Evolutionary conservation across 2,113 vertebrate species (phyloP).

Genomic region (Caranx melampygus): DNA sequence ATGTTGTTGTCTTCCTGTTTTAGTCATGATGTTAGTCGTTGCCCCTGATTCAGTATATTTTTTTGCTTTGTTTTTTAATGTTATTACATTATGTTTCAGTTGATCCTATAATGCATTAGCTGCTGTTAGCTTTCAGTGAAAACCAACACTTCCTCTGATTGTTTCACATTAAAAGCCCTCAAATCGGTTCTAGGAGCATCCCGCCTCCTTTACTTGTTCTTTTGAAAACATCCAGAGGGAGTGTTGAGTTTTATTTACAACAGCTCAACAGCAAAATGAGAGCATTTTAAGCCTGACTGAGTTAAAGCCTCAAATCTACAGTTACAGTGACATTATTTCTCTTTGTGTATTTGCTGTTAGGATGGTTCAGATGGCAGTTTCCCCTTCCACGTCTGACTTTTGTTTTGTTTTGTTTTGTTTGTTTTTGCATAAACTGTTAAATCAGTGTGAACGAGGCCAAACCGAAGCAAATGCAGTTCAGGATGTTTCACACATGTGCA

Average conservation of each 20-base stretch:
- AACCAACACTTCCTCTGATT: no score
- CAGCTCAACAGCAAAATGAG: no score
- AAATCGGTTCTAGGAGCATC: neutral
- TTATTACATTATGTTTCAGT: neutral
- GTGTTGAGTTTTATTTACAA: no score
- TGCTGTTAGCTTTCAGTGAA: no score
- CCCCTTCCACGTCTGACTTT: constrained; percentile 1
- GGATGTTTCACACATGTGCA: constrained; percentile 72
- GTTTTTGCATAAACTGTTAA: constrained; percentile 39
- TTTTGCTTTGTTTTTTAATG: neutral
- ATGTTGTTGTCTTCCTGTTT: neutral
- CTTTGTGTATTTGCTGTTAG: constrained; percentile 19
- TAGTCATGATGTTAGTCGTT: neutral
- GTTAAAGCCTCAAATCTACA: no score
- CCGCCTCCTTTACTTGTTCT: no score
- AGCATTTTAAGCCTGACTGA: no score
- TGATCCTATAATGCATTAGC: neutral
- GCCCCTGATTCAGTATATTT: neutral
- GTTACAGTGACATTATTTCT: neutral
- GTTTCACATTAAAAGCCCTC: no score
- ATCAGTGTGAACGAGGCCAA: constrained; percentile 81
- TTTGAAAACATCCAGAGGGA: neutral
- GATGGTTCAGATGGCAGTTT: constrained; percentile 38
- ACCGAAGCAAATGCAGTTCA: constrained; percentile 92
- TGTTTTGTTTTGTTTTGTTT: neutral